Evolutionary conservation across 2,113 vertebrate genomes (phyloP).

Genomic region (Phocoena phocoena): DNA sequence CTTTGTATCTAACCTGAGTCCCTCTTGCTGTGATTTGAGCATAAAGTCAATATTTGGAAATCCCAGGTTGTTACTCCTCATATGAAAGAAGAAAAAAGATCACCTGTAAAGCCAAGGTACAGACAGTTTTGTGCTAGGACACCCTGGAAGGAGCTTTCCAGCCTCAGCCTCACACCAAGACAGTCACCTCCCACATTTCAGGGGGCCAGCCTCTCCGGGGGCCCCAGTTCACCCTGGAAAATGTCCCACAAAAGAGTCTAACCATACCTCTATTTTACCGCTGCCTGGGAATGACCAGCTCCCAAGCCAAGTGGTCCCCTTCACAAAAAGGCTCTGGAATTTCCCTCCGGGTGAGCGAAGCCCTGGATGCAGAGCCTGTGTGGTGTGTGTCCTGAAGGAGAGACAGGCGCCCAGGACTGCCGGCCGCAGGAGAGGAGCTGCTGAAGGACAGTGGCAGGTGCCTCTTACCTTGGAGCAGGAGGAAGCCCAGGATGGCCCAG

Average conservation of each 20-base stretch:
- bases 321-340: conserved; percentile 24
- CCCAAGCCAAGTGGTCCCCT: not conserved
- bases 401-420: not conserved
- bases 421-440: not conserved
- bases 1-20: conserved; percentile 35
- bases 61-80: not conserved
- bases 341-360: not conserved
- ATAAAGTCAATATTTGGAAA: not conserved
- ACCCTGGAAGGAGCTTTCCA: not conserved
- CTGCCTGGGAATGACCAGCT: not conserved
- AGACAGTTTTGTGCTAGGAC: not conserved
- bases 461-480: conserved; percentile 83
- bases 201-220: not conserved
- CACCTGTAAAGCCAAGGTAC: not conserved
- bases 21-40: not conserved
- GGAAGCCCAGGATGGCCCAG: conserved; percentile 71
- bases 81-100: not conserved
- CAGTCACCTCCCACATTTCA: not conserved
- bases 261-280: not conserved
- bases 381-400: not conserved
- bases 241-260: not conserved
- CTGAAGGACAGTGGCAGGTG: fast-evolving
- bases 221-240: not conserved
- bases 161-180: not conserved
- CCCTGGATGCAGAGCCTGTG: not conserved